phyloP scores from a whole-genome alignment of 2,113 vertebrate genomes.

The Dasyprocta punctata region DNA sequence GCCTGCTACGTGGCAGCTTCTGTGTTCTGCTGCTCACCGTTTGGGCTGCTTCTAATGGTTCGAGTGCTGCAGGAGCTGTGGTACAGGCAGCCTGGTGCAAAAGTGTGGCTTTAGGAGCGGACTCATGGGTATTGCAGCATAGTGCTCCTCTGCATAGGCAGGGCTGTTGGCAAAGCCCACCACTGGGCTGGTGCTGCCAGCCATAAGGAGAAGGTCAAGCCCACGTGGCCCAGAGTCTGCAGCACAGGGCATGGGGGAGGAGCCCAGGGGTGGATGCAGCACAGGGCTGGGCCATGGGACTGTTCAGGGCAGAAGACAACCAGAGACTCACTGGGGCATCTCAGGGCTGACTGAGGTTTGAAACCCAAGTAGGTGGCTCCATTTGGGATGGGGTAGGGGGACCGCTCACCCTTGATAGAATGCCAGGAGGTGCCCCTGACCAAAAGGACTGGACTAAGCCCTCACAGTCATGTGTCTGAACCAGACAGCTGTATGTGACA shows the following conservation, averaged over 20 bases:
- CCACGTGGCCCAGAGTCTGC: neutral
- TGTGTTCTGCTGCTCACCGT: conserved; percentile 80
- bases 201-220: conserved; percentile 57
- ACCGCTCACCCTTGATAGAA: neutral
- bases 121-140: neutral
- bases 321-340: neutral
- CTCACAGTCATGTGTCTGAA: neutral
- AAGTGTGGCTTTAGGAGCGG: conserved; percentile 35
- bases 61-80: conserved; percentile 80
- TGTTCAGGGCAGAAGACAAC: neutral
- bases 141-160: neutral
- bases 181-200: conserved; percentile 46
- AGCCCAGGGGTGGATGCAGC: neutral
- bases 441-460: neutral
- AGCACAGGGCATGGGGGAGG: neutral
- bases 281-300: neutral
- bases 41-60: conserved; percentile 82
- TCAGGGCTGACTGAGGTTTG: neutral
- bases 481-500: neutral
- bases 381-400: neutral
- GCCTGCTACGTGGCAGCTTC: conserved; percentile 73
- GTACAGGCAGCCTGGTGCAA: conserved; percentile 70
- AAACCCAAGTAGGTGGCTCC: neutral
- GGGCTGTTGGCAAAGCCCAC: neutral
- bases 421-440: neutral